A percentile compares a stretch with the other conserved stretches of the same genome.
Conservation (phyloP, 2,797 vertebrate genomes). For the Distichodus sexfasciatus region DNA sequence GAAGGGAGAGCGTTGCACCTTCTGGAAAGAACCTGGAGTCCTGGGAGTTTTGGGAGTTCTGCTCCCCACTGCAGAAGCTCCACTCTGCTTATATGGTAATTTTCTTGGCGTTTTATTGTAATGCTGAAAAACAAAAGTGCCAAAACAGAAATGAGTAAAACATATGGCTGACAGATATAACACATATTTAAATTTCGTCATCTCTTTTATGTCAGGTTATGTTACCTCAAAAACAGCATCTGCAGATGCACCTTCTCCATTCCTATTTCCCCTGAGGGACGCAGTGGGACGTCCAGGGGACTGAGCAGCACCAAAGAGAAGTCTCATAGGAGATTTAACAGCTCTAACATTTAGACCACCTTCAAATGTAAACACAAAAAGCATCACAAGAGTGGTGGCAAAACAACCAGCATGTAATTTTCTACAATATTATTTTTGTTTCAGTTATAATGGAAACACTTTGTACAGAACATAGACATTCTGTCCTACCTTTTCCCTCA, state of each 20-base stretch:
- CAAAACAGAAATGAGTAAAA: neutral
- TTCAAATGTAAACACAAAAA: constrained; percentile 27
- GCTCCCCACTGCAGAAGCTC: constrained; percentile 33
- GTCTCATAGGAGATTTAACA: constrained; percentile 81
- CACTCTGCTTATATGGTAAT: constrained; percentile 50
- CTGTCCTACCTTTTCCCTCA: constrained; percentile 55
- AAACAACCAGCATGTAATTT: no score
- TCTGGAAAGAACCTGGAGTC: constrained; percentile 48
- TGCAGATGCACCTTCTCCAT: constrained; percentile 60
- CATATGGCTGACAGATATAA: neutral
- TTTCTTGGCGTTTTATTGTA: constrained; percentile 74
- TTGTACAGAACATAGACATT: neutral
- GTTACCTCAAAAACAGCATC: constrained; percentile 78
- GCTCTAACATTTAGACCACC: constrained; percentile 49
- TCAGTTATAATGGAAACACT: neutral
- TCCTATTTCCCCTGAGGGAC: constrained; percentile 47
- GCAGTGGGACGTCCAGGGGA: constrained; percentile 57
- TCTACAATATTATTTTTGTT: no score
- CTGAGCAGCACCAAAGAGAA: constrained; percentile 86
- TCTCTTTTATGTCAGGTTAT: no score
- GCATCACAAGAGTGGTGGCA: neutral
- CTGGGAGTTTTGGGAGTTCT: constrained; percentile 52
- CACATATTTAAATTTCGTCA: neutral
- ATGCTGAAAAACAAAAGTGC: constrained; percentile 58
- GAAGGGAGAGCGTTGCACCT: constrained; percentile 14